Evolutionary conservation across 1,140 invertebrate genomes (phyloP), one percentile per base, ranked within the genome.

Genomic region (Chionoecetes opilio): DNA sequence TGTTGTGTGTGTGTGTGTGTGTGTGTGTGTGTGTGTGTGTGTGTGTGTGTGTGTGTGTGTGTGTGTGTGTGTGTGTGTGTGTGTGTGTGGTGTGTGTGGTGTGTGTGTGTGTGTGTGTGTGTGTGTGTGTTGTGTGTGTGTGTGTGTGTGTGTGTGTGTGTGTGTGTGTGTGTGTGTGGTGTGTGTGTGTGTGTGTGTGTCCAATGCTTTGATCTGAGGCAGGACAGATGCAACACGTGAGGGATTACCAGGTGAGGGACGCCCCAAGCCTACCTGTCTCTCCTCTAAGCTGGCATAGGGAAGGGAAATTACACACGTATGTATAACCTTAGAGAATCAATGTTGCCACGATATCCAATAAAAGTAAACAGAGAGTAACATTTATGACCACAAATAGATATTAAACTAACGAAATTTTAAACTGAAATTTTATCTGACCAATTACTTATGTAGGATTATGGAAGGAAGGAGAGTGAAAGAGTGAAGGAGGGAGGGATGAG

Each of bases 1-100:
- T 53, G 46, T 53, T 53, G 46, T 53, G 46, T 53, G 46, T 53
- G 46, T 53, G 46, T 53, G 46, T 53, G 46, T 53, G 46, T 53
- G 46, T 53, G 46, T 53, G 46, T 53, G 46, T 53, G 46, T 53
- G 46, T 53, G 46, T 53, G 46, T 53, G 46, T 53, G 46, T 53
- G 46, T 53, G 46, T 53, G 46, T 53, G 46, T 75, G 63, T 75
- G 63, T 75, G 63, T 75, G 63, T 75, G 63, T 75, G 63, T 75
- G 63, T 75, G 63, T 75, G 63, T 8, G 63, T n/a, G 21, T 8
- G 63, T 75, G 63, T 0, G n/a, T 21, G 6, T 11, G 21, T 26
- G 21, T 5, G 21, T n/a, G 21, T n/a, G n/a, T n/a, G n/a, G n/a
- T n/a, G n/a, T n/a, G n/a, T n/a, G n/a, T n/a, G n/a, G 21, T n/a